phyloP scores from a whole-genome alignment of 2,797 vertebrate genomes.

The Bryconaethiops microstoma region DNA sequence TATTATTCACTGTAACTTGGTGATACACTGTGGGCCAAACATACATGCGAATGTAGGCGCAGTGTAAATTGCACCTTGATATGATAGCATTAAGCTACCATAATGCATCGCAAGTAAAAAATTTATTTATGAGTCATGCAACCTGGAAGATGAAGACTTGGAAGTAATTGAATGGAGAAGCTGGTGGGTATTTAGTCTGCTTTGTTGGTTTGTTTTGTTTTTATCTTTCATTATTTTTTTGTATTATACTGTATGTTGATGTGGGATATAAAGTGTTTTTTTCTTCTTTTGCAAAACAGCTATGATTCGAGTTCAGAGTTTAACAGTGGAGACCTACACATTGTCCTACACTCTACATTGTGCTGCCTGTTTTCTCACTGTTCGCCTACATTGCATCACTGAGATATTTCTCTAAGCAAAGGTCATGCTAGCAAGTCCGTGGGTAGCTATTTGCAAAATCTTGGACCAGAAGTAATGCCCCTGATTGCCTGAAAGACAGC shows the following conservation, averaged over 20 bases:
- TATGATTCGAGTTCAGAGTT: background rate
- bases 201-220: background rate
- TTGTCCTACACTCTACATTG: background rate
- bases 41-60: no score
- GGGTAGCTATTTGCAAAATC: conserved; percentile 25
- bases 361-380: conserved; percentile 3
- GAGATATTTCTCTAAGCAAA: conserved; percentile 12
- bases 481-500: conserved; percentile 5
- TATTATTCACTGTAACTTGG: no score
- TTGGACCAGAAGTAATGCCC: conserved; percentile 5
- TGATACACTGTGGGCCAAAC: no score
- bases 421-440: background rate
- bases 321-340: background rate
- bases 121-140: no score
- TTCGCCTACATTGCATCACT: conserved; percentile 27
- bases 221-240: background rate
- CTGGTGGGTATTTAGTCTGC: background rate
- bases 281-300: background rate
- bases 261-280: background rate
- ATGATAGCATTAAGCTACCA: no score
- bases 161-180: no score
- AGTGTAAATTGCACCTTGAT: no score
- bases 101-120: no score
- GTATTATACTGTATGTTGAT: background rate
- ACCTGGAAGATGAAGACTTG: no score